These are phyloP conservation scores for Urocitellus parryii DNA, from an alignment of 2,113 vertebrate genomes.

Conservation along the genomic window DNA sequence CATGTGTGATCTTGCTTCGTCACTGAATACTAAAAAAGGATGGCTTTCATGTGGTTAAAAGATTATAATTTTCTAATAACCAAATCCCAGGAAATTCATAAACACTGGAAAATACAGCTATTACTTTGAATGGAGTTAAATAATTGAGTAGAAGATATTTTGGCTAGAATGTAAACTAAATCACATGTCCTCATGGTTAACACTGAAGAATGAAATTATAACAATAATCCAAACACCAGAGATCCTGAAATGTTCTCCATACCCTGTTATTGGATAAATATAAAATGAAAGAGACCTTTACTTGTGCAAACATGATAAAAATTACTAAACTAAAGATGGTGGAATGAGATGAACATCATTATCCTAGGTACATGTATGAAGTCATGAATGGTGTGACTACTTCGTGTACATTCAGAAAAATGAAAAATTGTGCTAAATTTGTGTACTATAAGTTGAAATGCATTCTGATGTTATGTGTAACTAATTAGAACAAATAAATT, in stretches of 20 bases:
- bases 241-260: neutral
- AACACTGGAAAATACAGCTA: neutral
- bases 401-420: too few relatives aligned
- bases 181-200: neutral
- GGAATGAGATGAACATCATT: too few relatives aligned
- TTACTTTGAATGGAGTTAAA: constrained; percentile 2
- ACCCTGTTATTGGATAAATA: neutral
- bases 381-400: too few relatives aligned
- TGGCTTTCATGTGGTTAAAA: neutral
- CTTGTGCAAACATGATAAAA: neutral
- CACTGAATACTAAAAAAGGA: neutral
- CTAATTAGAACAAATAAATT: too few relatives aligned
- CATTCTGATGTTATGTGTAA: too few relatives aligned
- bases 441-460: too few relatives aligned
- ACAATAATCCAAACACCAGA: neutral
- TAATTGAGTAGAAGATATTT: neutral
- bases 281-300: neutral
- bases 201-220: neutral
- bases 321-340: neutral
- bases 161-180: neutral
- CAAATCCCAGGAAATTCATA: neutral
- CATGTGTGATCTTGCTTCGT: neutral
- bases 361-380: too few relatives aligned
- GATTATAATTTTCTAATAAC: neutral
- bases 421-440: too few relatives aligned